Base-by-base conservation (phyloP, 2,797 vertebrate genomes). In the Poecilia gillii region DNA sequence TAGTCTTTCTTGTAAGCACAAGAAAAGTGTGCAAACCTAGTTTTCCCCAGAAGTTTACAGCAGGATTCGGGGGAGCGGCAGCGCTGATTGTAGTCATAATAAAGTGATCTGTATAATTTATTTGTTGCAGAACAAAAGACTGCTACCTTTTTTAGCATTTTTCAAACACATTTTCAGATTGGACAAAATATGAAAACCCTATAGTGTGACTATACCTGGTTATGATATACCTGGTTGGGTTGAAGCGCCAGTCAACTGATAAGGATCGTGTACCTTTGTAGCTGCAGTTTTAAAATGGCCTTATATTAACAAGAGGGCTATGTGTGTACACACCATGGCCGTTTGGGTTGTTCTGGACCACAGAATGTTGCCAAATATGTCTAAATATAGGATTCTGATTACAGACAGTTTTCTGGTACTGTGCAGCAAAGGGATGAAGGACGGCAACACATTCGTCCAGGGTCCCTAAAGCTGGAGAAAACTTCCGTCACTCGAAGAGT, bases 401-500 rank as follows among this genome's bases (percentile, higher is more conserved):
- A 28, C 68, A 71, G 6, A 25, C 41, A 31, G 25, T 16, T 71
- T n/a, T 46, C 43, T 71, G 41, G n/a, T 45, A 46, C 39, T 46
- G 13, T 46, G 68, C 41, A 71, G 41, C 13, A 46, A 45, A 16
- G n/a, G 45, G 68, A 16, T 71, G 41, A 25, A 28, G 25, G 13
- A 46, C 1, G 13, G 25, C 5, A 70, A 9, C 11, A 8, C 62
- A 36, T 64, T 36, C 20, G 62, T 64, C 7, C 36, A 20, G 62
- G 62, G 7, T 66, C 33, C 66, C 41, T 43, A 55, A 43, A 53
- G 28, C 59, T 31, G 1, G 64, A 55, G 33, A 74, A 55, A 74
- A 41, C 33, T 31, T 28, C 71, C 9, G 28, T 73, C 73, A 46
- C 25, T 71, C 43, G 25, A 82, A 85, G 80, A 82, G 84, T 80